Conservation (phyloP, 1,140 invertebrate species). For the Nylanderia fulva region DNA sequence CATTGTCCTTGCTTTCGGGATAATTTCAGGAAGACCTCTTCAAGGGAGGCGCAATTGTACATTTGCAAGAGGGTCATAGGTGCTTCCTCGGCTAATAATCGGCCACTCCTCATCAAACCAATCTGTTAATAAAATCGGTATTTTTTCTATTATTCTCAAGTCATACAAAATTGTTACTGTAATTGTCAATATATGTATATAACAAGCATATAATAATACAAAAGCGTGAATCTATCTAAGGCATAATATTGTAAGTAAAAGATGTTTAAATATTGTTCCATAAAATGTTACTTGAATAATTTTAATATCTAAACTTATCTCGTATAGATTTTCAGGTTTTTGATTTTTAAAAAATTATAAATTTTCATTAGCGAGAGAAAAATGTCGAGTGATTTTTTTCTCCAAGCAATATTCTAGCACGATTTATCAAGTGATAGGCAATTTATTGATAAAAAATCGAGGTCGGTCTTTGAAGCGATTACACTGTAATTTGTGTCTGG, state of each 20-base stretch:
- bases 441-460: constrained; percentile 8
- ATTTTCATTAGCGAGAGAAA: background rate
- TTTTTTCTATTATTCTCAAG: background rate
- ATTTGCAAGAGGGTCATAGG: constrained; percentile 93
- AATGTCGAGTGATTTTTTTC: background rate
- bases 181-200: background rate
- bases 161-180: background rate
- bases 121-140: constrained; percentile 87
- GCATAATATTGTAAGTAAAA: background rate
- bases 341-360: background rate
- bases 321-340: background rate
- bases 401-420: background rate
- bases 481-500: constrained; percentile 19
- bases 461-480: background rate
- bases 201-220: background rate
- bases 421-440: background rate
- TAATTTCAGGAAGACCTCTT: constrained; percentile 97
- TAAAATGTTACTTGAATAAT: background rate
- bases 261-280: background rate
- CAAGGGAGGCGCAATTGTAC: constrained; percentile 94
- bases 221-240: background rate
- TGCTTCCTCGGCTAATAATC: constrained; percentile 96
- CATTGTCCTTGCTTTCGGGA: constrained; percentile 89
- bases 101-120: constrained; percentile 96
- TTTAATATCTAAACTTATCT: background rate